Evolutionary conservation across 2,888 invertebrate genomes (phyloP).

Genomic region (Arge pagana): DNA sequence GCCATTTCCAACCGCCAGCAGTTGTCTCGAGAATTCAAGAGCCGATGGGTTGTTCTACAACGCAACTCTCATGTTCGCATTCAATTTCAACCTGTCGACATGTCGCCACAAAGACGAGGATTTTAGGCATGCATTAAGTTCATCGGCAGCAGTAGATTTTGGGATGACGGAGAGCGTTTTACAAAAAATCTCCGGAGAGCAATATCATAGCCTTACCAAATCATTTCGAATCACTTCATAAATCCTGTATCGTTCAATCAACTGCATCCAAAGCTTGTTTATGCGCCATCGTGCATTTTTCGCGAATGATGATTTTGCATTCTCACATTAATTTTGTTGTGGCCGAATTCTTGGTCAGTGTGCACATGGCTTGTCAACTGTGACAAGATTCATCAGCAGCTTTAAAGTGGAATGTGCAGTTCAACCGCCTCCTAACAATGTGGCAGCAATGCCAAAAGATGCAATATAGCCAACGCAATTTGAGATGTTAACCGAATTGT

Average conservation of each 20-base stretch:
- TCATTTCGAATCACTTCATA: slow-evolving; percentile 17
- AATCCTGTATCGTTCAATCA: slow-evolving; percentile 20
- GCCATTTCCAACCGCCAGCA: slow-evolving; percentile 35
- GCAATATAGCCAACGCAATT: neutral
- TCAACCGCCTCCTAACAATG: slow-evolving; percentile 48
- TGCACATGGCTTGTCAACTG: too few species aligned
- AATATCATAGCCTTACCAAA: slow-evolving; percentile 21
- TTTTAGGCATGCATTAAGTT: too few species aligned
- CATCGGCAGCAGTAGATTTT: too few species aligned
- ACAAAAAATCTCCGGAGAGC: slow-evolving; percentile 24
- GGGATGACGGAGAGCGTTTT: too few species aligned
- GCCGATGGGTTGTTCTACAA: too few species aligned
- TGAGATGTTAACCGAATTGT: neutral
- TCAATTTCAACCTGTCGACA: too few species aligned
- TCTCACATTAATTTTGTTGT: too few species aligned
- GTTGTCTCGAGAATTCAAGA: slow-evolving; percentile 25
- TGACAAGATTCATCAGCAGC: too few species aligned
- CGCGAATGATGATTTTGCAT: too few species aligned
- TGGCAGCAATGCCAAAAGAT: slow-evolving; percentile 52
- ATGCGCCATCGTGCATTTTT: slow-evolving; percentile 22
- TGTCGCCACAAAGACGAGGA: slow-evolving; percentile 29
- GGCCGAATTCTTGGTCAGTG: too few species aligned
- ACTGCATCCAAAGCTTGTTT: slow-evolving; percentile 25
- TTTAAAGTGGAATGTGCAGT: slow-evolving; percentile 50
- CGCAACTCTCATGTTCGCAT: too few species aligned